These are phyloP conservation scores for Acestrorhynchus altus DNA, from an alignment of 2,797 vertebrate genomes.

Conservation along the genomic window DNA sequence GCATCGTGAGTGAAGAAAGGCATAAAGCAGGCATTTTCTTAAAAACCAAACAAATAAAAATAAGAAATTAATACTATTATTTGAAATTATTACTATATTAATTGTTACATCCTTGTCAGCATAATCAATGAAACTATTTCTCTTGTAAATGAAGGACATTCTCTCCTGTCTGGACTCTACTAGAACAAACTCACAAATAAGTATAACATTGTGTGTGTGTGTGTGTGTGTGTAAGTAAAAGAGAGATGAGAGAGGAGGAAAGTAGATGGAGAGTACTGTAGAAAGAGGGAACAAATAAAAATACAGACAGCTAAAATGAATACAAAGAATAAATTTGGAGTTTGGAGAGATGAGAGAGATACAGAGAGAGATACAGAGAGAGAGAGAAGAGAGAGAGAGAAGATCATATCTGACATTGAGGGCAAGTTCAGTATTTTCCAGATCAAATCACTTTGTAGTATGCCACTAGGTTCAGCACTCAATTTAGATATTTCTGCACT, in stretches of 20 bases:
- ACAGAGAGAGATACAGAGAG: slow-evolving; percentile 36
- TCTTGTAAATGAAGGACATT: slow-evolving; percentile 60
- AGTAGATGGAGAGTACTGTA: neutral
- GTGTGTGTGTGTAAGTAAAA: slow-evolving; percentile 20
- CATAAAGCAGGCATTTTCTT: slow-evolving; percentile 65
- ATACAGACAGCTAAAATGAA: slow-evolving; percentile 8
- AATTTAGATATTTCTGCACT: neutral
- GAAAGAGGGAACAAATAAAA: slow-evolving; percentile 11
- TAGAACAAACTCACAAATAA: slow-evolving; percentile 40
- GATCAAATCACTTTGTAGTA: slow-evolving; percentile 10
- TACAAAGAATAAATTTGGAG: neutral
- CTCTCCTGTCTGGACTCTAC: slow-evolving; percentile 53
- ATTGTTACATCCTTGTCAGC: slow-evolving; percentile 54
- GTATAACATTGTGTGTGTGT: slow-evolving; percentile 24
- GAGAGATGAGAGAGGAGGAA: slow-evolving; percentile 36
- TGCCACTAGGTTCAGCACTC: neutral
- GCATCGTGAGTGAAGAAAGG: slow-evolving; percentile 65
- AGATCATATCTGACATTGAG: slow-evolving; percentile 28
- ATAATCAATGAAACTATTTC: slow-evolving; percentile 53
- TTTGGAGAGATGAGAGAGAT: slow-evolving; percentile 26
- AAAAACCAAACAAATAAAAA: slow-evolving; percentile 62
- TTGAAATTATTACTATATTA: slow-evolving; percentile 68
- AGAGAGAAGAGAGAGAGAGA: slow-evolving; percentile 45
- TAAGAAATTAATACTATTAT: slow-evolving; percentile 76
- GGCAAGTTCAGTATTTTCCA: slow-evolving; percentile 15